Conservation (phyloP, 2,797 vertebrate genomes). For the Nasua narica region DNA sequence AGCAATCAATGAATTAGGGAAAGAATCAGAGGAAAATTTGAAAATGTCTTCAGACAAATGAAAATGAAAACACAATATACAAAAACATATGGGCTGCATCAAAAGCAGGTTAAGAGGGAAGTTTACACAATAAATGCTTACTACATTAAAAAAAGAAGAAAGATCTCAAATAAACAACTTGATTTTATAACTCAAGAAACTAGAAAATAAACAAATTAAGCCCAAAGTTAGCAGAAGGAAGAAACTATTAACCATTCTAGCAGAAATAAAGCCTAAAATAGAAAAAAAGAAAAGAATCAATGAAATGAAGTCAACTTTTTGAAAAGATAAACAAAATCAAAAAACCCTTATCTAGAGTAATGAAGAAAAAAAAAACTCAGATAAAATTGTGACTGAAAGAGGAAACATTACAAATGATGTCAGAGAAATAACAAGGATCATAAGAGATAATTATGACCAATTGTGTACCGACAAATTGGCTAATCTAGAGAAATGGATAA, state of each 20-base stretch:
- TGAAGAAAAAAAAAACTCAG: not conserved
- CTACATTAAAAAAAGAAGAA: not conserved
- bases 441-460: not conserved
- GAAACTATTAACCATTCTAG: not conserved
- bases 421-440: not conserved
- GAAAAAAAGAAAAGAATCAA: not conserved
- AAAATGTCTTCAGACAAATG: not conserved
- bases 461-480: not conserved
- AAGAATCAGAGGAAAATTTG: not conserved
- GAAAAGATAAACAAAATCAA: not conserved
- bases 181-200: not conserved
- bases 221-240: not conserved
- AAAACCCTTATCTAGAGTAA: not conserved
- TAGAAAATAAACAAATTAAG: not conserved
- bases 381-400: not conserved
- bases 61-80: not conserved
- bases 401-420: not conserved
- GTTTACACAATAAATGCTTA: not conserved
- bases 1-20: not conserved
- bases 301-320: not conserved
- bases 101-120: not conserved
- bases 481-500: not conserved
- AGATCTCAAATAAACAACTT: not conserved
- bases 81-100: not conserved
- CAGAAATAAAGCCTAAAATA: not conserved